Evolutionary conservation across 2,113 vertebrate genomes (phyloP), one percentile per base, ranked within the genome.

Genomic region (Alexandromys fortis): DNA sequence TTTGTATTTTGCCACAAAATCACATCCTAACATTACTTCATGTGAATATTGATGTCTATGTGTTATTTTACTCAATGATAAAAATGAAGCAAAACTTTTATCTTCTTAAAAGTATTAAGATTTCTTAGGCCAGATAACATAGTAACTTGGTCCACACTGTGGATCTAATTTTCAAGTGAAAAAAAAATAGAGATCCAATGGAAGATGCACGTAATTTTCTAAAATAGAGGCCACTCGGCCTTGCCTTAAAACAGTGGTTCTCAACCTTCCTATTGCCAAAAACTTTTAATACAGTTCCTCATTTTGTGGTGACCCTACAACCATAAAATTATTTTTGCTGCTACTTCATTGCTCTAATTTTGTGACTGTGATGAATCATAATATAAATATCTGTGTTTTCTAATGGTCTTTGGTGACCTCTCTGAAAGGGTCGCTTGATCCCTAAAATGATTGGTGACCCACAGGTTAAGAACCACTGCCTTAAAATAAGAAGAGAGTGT

Each of bases 1-100:
- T 52, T 75, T 93, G 67, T 70, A 28, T 33, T 70, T 83, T 10
- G 55, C 11, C 35, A 28, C 52, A 92, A 96, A 96, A 86, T 67
- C 67, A 21, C n/a, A 55, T 52, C 33, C n/a, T 86, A 86, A 30
- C 21, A 26, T 83, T 92, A 90, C n/a, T 93, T 14, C 76, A 0
- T 38, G 7, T 73, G 33, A 82, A 61, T 49, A 3, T 35, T 30
- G 82, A 55, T 11, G 22, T 5, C 14, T 61, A 30, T 5, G 11
- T 49, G 5, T n/a, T 77, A 78, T 33, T 63, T 90, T 83, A 11
- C 63, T 94, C 61, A 47, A 49, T 8, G 38, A 0, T 82, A 87
- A 49, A 94, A 42, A 19, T 61, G 76, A 89, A 1, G 8, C 28
- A 82, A 68, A 61, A 22, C 4, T 1, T 63, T 85, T 73, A 1